Conservation (phyloP, 1,140 invertebrate species). For the Cotesia glomerata region DNA sequence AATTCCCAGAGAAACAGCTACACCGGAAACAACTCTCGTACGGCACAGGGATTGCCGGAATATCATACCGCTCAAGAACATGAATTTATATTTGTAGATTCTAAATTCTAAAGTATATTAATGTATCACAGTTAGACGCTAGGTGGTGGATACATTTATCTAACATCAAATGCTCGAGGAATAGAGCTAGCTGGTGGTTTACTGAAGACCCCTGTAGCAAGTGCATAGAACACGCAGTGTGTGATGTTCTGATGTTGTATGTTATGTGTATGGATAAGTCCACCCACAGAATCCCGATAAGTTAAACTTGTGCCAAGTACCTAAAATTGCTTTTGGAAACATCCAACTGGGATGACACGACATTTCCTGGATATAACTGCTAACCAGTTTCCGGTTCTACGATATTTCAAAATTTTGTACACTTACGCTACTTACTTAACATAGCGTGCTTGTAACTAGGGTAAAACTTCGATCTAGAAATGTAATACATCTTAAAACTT, state of each 20-base stretch:
- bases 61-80: conserved; percentile 8
- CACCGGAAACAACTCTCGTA: conserved; percentile 48
- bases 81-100: background rate
- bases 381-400: background rate
- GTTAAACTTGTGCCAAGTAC: conserved; percentile 26
- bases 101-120: too few relatives aligned
- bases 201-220: background rate
- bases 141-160: background rate
- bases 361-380: conserved; percentile 25
- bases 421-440: background rate
- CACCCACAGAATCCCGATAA: conserved; percentile 29
- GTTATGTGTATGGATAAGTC: conserved; percentile 11
- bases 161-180: background rate
- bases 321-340: conserved; percentile 6
- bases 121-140: background rate
- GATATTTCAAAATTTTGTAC: background rate
- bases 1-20: conserved; percentile 32
- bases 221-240: background rate
- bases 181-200: background rate
- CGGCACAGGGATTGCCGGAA: conserved; percentile 43
- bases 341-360: conserved; percentile 22
- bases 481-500: too few relatives aligned
- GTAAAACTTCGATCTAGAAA: too few relatives aligned
- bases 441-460: too few relatives aligned
- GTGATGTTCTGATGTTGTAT: background rate